A percentile compares a stretch with the other conserved stretches of the same genome.
phyloP scores from a whole-genome alignment of 2,888 invertebrate genomes.

The Catonia carolina region DNA sequence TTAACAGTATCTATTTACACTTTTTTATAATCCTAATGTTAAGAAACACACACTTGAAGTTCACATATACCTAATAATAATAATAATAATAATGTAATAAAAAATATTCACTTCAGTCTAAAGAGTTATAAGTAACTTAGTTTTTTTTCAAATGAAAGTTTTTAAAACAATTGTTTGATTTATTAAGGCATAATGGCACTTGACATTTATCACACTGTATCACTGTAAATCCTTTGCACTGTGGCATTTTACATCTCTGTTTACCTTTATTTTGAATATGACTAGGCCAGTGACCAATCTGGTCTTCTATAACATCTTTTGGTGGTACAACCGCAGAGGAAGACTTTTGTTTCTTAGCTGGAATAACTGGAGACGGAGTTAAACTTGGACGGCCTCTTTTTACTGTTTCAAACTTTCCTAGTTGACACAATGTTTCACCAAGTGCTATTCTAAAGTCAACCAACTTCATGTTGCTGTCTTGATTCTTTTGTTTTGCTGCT shows the following conservation, averaged over 20 bases:
- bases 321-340: background rate
- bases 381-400: background rate
- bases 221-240: background rate
- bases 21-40: too few relatives aligned
- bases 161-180: too few relatives aligned
- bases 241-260: slow-evolving; percentile 1
- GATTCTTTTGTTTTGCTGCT: too few relatives aligned
- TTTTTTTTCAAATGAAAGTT: too few relatives aligned
- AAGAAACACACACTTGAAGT: too few relatives aligned
- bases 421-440: background rate
- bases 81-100: too few relatives aligned
- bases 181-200: too few relatives aligned
- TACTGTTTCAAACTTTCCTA: too few relatives aligned
- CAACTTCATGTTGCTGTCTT: background rate
- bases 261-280: background rate
- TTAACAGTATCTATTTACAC: too few relatives aligned
- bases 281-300: slow-evolving; percentile 1
- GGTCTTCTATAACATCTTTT: background rate
- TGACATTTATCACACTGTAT: background rate
- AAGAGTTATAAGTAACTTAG: too few relatives aligned
- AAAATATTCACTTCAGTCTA: too few relatives aligned
- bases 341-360: slow-evolving; percentile 1
- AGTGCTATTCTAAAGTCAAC: background rate
- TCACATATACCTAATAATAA: too few relatives aligned
- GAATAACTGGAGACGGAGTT: background rate